These are phyloP conservation scores for Augochlorella aurata DNA, from an alignment of 2,888 invertebrate species.

Conservation along the genomic window DNA sequence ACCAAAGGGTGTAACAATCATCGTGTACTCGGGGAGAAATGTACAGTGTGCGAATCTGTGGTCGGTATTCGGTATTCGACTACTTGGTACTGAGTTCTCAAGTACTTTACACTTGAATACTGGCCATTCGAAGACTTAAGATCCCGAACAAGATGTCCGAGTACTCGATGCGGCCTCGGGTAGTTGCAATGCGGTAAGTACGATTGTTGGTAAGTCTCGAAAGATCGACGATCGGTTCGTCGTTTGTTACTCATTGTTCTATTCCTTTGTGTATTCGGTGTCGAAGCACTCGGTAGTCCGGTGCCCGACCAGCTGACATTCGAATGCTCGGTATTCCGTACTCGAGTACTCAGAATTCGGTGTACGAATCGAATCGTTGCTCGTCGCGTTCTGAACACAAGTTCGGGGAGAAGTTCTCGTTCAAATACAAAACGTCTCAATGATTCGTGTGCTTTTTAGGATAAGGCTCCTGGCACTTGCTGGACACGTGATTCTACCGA, in stretches of 20 bases:
- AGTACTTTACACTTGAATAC: not conserved
- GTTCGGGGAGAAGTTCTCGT: constrained; percentile 21
- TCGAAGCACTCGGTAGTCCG: not conserved
- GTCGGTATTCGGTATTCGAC: constrained; percentile 14
- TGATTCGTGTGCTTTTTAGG: not conserved
- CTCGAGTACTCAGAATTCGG: constrained; percentile 7
- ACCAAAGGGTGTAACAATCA: constrained; percentile 47
- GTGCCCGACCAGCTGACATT: not conserved
- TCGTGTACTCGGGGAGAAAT: constrained; percentile 28
- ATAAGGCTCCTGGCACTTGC: not conserved
- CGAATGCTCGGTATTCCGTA: not conserved
- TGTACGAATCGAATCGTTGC: constrained; percentile 16
- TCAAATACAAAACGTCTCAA: not conserved
- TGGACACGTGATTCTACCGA: constrained; percentile 10
- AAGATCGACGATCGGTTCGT: not conserved
- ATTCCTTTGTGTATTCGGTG: not conserved
- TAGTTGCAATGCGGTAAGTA: not conserved
- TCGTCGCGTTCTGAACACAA: constrained; percentile 16
- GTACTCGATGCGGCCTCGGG: not conserved
- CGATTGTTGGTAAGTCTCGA: not conserved
- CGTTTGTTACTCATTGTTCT: not conserved
- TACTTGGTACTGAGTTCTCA: not conserved
- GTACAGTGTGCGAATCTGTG: constrained; percentile 22
- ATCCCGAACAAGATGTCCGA: not conserved
- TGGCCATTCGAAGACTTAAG: not conserved